Base-by-base conservation (phyloP, 2,797 vertebrate species). In the Clarias laeviceps region DNA sequence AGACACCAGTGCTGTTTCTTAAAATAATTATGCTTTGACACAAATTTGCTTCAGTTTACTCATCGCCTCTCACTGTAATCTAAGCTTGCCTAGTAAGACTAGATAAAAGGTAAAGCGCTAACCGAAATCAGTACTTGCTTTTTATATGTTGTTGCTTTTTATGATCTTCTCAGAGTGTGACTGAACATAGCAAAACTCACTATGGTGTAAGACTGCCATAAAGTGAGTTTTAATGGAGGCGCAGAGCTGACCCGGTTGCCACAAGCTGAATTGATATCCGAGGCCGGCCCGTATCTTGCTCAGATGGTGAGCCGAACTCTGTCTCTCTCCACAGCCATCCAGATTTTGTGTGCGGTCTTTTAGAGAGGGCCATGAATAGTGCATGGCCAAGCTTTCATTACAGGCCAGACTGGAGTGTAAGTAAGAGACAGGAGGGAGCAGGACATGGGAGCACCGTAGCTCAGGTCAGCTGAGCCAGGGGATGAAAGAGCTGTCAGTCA, bases 291-390 rank as follows among this genome's bases (percentile, higher is more conserved):
- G 77, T 85, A 74, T 88, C 83, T 69, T 82, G 62, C 73, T 86
- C 70, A 37, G 87, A 84, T 64, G 79, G 81, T 84, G 84, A 86
- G 81, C 80, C 79, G 86, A 88, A 87, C 82, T 74, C 54, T 68
- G 45, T 86, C 68, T 84, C 83, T 70, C 62, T 59, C 76, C 70
- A 27, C 56, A 74, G 81, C 85, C 66, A 59, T 82, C 87, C 82
- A 87, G 89, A 87, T 80, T 87, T 84, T 77, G 82, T 77, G 82
- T 62, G 37, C 70, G 2, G 84, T 88, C 86, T 91, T 88, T 90
- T 87, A 90, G 90, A 91, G 90, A 87, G 91, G 88, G 66, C 84
- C 88, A 92, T 94, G 91, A 93, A 93, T 93, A 93, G 91, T 94
- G 93, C 89, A 94, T 95, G 92, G 88, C 57, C 3, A 80, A 87